phyloP scores from a whole-genome alignment of 1,140 invertebrate species.

The Sinella curviseta region DNA sequence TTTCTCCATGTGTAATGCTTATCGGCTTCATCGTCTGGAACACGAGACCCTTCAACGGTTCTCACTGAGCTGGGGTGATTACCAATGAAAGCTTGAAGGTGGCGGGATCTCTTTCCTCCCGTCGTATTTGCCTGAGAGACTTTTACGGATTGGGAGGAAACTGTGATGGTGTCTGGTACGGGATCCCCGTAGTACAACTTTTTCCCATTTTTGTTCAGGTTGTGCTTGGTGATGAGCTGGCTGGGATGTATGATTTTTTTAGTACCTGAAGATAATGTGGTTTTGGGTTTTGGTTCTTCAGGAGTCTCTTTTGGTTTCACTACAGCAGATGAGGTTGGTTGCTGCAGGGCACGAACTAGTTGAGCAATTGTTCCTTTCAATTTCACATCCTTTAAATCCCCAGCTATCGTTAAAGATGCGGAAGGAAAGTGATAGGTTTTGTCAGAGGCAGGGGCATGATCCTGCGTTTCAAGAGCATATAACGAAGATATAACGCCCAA shows the following conservation, averaged over 20 bases:
- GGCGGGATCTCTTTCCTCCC: neutral
- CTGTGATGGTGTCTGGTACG: neutral
- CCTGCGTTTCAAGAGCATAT: neutral
- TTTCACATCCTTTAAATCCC: slow-evolving; percentile 27
- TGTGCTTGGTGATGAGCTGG: slow-evolving; percentile 8
- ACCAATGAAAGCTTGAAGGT: neutral
- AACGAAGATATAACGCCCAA: neutral
- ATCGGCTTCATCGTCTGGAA: slow-evolving; percentile 79
- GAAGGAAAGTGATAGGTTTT: slow-evolving; percentile 22
- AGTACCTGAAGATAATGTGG: neutral
- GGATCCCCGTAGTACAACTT: neutral
- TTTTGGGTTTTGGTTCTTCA: slow-evolving; percentile 53
- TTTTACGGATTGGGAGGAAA: neutral
- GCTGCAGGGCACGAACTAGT: slow-evolving; percentile 20
- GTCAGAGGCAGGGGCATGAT: neutral
- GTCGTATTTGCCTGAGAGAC: neutral
- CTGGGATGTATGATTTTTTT: slow-evolving; percentile 6
- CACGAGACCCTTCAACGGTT: slow-evolving; percentile 66
- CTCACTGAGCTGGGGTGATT: neutral
- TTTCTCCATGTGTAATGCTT: slow-evolving; percentile 77
- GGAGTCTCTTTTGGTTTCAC: neutral
- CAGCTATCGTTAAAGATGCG: slow-evolving; percentile 16
- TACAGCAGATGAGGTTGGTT: neutral
- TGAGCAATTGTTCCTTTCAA: slow-evolving; percentile 20
- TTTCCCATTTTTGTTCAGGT: neutral